Conservation (phyloP, 2,888 invertebrate species). For the Oxystoma pomonae region DNA sequence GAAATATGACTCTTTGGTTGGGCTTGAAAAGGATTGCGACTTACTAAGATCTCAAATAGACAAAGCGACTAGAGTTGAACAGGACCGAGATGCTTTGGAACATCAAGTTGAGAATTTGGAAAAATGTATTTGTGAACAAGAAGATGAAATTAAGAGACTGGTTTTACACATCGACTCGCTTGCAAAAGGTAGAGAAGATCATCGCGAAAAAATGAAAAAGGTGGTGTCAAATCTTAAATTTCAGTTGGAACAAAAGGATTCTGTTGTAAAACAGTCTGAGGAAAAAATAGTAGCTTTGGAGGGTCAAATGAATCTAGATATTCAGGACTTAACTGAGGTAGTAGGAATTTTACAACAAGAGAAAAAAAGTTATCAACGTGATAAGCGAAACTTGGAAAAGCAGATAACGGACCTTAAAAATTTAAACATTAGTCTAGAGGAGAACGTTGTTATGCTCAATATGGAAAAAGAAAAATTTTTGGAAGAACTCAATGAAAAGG, state of each 20-base stretch:
- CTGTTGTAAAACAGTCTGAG: conserved; percentile 38
- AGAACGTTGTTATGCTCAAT: conserved; percentile 4
- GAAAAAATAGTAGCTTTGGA: conserved; percentile 40
- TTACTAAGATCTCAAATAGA: conserved; percentile 37
- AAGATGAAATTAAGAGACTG: conserved; percentile 55
- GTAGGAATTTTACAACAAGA: conserved; percentile 29
- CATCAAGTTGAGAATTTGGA: conserved; percentile 54
- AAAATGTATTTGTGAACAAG: conserved; percentile 55
- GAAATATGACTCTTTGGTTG: conserved; percentile 39
- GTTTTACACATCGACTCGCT: conserved; percentile 53
- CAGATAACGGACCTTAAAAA: conserved; percentile 11
- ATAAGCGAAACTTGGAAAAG: conserved; percentile 6
- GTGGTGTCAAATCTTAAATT: conserved; percentile 37
- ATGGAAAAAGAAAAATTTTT: conserved; percentile 9
- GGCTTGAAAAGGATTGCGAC: conserved; percentile 38
- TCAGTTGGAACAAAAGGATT: conserved; percentile 41
- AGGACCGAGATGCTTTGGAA: conserved; percentile 50
- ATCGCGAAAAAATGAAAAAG: conserved; percentile 41
- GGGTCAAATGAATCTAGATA: conserved; percentile 37
- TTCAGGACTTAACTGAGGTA: conserved; percentile 38
- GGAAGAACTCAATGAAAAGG: conserved; percentile 25
- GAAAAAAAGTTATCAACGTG: conserved; percentile 26
- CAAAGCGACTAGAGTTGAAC: conserved; percentile 41
- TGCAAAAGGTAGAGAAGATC: conserved; percentile 39
- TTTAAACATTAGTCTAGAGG: conserved; percentile 13